Evolutionary conservation across 2,888 invertebrate species (phyloP).

Genomic region (Nephrotoma guestfalica): DNA sequence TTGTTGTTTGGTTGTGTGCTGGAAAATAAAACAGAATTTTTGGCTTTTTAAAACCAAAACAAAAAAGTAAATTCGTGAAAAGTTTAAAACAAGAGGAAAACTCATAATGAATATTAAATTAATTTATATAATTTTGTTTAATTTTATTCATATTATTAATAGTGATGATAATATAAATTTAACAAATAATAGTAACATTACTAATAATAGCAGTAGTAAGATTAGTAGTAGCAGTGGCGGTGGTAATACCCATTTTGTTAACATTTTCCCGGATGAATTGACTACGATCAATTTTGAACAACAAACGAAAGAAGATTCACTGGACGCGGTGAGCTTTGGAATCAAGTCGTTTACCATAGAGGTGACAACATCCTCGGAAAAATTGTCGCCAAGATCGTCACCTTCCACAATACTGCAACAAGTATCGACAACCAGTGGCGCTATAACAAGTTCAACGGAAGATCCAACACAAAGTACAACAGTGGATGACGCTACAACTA

Average conservation of each 20-base stretch:
- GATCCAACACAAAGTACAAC: background rate
- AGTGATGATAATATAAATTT: background rate
- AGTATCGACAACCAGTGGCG: slow-evolving; percentile 12
- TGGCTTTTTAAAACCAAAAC: background rate
- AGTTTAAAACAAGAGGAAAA: background rate
- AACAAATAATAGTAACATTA: background rate
- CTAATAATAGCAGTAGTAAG: background rate
- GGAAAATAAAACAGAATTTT: background rate
- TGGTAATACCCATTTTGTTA: background rate
- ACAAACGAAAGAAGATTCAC: background rate
- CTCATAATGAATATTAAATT: background rate
- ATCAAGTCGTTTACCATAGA: slow-evolving; percentile 16
- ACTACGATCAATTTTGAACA: background rate
- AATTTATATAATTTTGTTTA: background rate
- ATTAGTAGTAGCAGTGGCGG: background rate
- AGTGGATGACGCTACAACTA: background rate
- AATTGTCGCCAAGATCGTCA: slow-evolving; percentile 7
- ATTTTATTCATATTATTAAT: background rate
- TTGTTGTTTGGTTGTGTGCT: background rate
- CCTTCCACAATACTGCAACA: background rate
- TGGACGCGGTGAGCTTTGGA: slow-evolving; percentile 13
- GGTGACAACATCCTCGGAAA: slow-evolving; percentile 13
- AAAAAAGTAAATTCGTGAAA: background rate
- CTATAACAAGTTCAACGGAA: slow-evolving; percentile 6
- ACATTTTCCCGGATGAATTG: background rate